Base-by-base conservation (phyloP, 2,113 vertebrate species). In the Dasyornis broadbenti region DNA sequence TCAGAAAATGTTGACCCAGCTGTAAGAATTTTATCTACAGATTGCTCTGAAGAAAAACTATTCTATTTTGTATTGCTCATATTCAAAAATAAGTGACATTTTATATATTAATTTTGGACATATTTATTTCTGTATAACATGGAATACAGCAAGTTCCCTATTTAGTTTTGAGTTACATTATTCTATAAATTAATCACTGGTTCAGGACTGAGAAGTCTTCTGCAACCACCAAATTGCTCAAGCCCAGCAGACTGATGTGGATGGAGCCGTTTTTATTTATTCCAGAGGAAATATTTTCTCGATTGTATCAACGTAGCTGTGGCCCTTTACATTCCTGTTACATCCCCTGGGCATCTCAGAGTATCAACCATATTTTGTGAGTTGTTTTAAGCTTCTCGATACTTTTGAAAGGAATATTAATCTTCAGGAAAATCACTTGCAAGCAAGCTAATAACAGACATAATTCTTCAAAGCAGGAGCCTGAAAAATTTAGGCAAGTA, bases 321-420 rank as follows among this genome's bases (percentile, higher is more conserved):
- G 7, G 85, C 30, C 92, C 45, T 94, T 96, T 86, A 80, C 68
- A 89, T 88, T 94, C 71, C 30, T 86, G 42, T 64, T 79, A 42
- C 15, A 54, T 79, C 54, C 39, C 69, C 42, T 40, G 21, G 59
- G 89, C 54, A 86, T 94, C 96, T 92, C 86, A 92, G 75, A 94
- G 57, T 45, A 94, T 28, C 57, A 63, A n/a, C 44, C 35, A 14
- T 57, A 86, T 82, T 94, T 92, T 79, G 61, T 50, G 33, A 60
- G 30, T 24, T 26, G 37, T 63, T 90, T 82, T 78, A 87, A 83
- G 70, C 81, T 95, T 78, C 33, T 40, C 33, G 53, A 63, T 76
- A 81, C 21, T 73, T 90, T 45, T 75, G 77, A 95, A 96, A 91
- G 30, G 85, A 95, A 95, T 50, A 75, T 82, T 92, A 44, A 82